Percentiles rank a stretch among this genome's conserved stretches.
These are phyloP conservation scores for Gymnocheta viridis DNA, from an alignment of 2,888 invertebrate genomes.

Conservation along the genomic window DNA sequence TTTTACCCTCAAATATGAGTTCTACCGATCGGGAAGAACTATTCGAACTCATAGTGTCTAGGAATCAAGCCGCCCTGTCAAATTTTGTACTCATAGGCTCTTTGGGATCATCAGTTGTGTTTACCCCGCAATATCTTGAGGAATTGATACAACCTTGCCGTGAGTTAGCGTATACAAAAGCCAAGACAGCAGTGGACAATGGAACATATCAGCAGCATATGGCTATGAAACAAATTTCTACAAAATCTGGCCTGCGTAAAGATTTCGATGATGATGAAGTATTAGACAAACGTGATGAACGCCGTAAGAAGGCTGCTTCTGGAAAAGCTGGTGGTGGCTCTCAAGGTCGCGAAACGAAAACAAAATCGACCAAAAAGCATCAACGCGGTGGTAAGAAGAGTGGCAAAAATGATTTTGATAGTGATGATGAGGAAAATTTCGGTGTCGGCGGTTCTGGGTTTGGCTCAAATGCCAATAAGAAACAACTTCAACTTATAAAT, in stretches of 20 bases:
- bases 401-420: conserved; percentile 82
- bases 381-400: conserved; percentile 83
- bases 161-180: conserved; percentile 86
- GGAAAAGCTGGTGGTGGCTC: conserved; percentile 96
- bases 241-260: conserved; percentile 68
- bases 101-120: conserved; percentile 77
- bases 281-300: conserved; percentile 91
- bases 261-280: conserved; percentile 79
- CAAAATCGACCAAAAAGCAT: conserved; percentile 95
- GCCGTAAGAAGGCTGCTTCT: conserved; percentile 92
- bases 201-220: conserved; percentile 90
- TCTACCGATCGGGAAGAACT: conserved; percentile 89
- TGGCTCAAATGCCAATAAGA: conserved; percentile 60
- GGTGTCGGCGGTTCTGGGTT: conserved; percentile 77
- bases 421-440: conserved; percentile 85
- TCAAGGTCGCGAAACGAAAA: conserved; percentile 97
- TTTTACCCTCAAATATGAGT: conserved; percentile 91
- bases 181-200: conserved; percentile 86
- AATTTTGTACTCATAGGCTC: conserved; percentile 82
- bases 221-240: conserved; percentile 85
- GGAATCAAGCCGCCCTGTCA: conserved; percentile 83
- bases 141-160: conserved; percentile 87
- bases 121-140: conserved; percentile 87
- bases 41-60: conserved; percentile 84
- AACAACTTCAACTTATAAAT: conserved; percentile 85